phyloP scores from a whole-genome alignment of 2,888 invertebrate species.

The Xestoiulus laeticollis region DNA sequence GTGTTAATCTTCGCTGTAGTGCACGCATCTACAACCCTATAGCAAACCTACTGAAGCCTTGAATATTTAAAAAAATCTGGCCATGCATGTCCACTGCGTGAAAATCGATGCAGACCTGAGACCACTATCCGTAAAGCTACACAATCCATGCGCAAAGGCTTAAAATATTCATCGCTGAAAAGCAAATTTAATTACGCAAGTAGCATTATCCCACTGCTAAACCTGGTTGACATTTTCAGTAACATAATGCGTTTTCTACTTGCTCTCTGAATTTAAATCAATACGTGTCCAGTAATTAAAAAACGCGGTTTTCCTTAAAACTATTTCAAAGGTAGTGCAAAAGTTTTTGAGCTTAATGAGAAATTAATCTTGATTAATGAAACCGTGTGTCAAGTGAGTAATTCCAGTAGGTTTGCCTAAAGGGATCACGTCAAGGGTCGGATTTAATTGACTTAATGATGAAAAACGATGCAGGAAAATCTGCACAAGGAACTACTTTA shows the following conservation, averaged over 20 bases:
- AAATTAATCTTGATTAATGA: slow-evolving; percentile 36
- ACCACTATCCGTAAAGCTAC: neutral
- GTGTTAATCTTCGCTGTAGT: neutral
- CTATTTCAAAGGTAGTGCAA: neutral
- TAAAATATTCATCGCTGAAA: neutral
- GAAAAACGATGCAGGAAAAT: neutral
- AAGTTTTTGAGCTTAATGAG: slow-evolving; percentile 38
- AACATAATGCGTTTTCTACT: neutral
- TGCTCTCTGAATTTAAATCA: neutral
- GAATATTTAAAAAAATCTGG: neutral
- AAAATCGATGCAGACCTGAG: neutral
- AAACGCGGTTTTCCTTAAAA: neutral
- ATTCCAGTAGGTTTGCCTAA: slow-evolving; percentile 10
- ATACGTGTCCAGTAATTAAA: neutral
- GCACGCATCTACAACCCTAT: neutral
- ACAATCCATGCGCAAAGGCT: neutral
- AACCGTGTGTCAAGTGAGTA: slow-evolving; percentile 13
- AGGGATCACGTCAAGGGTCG: slow-evolving; percentile 40
- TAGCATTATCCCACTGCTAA: neutral
- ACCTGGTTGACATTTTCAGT: neutral
- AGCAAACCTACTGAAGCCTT: neutral
- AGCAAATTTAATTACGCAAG: neutral
- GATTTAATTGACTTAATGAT: slow-evolving; percentile 43
- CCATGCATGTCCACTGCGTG: neutral
- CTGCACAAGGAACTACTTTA: neutral